Conservation (phyloP, 2,113 vertebrate genomes). For the Passer montanus region DNA sequence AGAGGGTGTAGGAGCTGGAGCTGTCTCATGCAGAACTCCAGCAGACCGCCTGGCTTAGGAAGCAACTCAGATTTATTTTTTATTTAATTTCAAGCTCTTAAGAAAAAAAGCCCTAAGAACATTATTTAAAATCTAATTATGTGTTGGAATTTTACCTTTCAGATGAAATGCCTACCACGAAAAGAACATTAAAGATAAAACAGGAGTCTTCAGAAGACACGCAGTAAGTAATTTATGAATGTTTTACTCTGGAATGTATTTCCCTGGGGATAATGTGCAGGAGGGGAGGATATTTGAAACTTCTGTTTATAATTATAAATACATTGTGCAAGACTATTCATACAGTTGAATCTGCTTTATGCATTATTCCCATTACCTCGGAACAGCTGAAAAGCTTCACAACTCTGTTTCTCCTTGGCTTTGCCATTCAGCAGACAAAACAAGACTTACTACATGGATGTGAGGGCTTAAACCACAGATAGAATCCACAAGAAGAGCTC, state of each 20-base stretch:
- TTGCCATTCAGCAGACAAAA: background rate
- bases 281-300: constrained; percentile 10
- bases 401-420: background rate
- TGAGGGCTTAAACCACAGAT: rapidly evolving
- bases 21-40: background rate
- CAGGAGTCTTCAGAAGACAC: constrained; percentile 87
- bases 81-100: background rate
- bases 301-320: constrained; percentile 26
- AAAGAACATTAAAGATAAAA: constrained; percentile 86
- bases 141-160: constrained; percentile 63
- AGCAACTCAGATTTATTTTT: background rate
- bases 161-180: constrained; percentile 92
- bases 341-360: background rate
- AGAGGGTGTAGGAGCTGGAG: background rate
- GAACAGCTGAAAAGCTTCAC: background rate
- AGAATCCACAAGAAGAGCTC: background rate
- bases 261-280: background rate
- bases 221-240: constrained; percentile 84
- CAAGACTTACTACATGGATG: rapidly evolving
- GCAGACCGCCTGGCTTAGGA: background rate
- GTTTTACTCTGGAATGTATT: background rate
- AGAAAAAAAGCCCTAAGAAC: background rate
- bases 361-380: background rate
- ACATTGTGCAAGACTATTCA: background rate
- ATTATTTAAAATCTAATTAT: background rate